Evolutionary conservation across 2,113 vertebrate species (phyloP), one percentile per base, ranked within the genome.

Genomic region (Psettodes erumei): DNA sequence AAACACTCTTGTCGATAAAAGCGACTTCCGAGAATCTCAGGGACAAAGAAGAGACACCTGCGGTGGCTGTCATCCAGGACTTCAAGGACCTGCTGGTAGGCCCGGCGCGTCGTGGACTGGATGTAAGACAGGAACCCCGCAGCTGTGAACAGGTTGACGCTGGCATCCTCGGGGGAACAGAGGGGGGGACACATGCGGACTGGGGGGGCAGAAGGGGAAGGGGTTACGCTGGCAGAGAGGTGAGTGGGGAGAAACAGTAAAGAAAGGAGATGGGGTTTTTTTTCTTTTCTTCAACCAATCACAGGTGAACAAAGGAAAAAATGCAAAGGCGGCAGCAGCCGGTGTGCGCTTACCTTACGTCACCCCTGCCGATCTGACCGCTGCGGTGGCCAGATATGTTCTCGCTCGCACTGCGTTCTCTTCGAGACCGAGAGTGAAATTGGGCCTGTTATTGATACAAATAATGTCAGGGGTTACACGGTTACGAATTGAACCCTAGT

Each of bases 31-130:
- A 23, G 40, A 58, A 71, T 33, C 55, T 19, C 19, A 53, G 16
- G 6, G 30, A 63, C 35, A 75, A 61, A 58, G 18, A 19, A 11
- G 33, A 60, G 6, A 71, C 92, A 98, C 97, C 97, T 92, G 78
- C 90, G 96, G 88, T 95, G 94, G 82, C 93, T 95, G 93, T 97
- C 96, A 86, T 98, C 96, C 92, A 99, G 94, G 91, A 96, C 94
- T 83, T 97, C 96, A 81, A 99, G 95, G 92, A 98, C 94, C 92
- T 98, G 97, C 94, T 97, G 96, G 93, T 98, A 99, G 77, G 97
- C 97, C 90, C 97, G 96, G 91, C 96, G 96, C 33, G 97, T 98
- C 43, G 96, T 97, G 83, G 95, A 95, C 95, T 98, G 96, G 94
- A 98, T 93, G 92, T 98, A 96, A 80, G 95, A 95, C 91, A 99